Percentiles rank a stretch among this genome's conserved stretches.
phyloP scores from a whole-genome alignment of 2,113 vertebrate genomes.

The Ictalurus furcatus region DNA sequence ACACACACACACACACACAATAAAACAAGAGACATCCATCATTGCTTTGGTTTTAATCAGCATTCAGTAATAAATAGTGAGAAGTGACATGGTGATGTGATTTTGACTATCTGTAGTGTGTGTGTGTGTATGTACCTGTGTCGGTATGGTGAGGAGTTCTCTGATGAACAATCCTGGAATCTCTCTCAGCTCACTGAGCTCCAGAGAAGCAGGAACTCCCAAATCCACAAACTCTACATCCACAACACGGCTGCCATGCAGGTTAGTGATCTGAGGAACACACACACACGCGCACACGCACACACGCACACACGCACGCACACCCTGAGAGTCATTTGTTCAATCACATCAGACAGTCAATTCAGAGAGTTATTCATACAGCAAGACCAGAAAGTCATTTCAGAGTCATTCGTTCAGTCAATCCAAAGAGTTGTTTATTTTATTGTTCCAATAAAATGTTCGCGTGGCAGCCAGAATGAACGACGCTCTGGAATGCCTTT shows the following conservation, averaged over 20 bases:
- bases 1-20: not conserved
- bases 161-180: conserved; percentile 80
- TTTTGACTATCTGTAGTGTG: not conserved
- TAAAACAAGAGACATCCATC: not conserved
- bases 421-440: not conserved
- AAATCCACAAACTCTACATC: conserved; percentile 86
- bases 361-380: no score
- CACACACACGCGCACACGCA: not conserved
- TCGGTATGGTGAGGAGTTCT: conserved; percentile 81
- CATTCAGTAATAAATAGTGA: not conserved
- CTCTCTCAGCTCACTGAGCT: conserved; percentile 88
- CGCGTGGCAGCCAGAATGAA: not conserved
- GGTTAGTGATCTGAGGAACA: conserved; percentile 80
- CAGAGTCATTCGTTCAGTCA: not conserved
- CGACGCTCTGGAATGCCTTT: not conserved
- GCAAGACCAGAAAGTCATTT: not conserved
- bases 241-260: conserved; percentile 82
- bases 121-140: conserved; percentile 76
- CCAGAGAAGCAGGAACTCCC: conserved; percentile 82
- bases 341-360: no score
- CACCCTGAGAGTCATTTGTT: no score
- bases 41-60: not conserved
- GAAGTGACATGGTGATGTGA: not conserved
- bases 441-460: not conserved
- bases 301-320: not conserved